Conservation (phyloP, 92 coral and sea anemone species). For the Isaurus tuberculatus region DNA sequence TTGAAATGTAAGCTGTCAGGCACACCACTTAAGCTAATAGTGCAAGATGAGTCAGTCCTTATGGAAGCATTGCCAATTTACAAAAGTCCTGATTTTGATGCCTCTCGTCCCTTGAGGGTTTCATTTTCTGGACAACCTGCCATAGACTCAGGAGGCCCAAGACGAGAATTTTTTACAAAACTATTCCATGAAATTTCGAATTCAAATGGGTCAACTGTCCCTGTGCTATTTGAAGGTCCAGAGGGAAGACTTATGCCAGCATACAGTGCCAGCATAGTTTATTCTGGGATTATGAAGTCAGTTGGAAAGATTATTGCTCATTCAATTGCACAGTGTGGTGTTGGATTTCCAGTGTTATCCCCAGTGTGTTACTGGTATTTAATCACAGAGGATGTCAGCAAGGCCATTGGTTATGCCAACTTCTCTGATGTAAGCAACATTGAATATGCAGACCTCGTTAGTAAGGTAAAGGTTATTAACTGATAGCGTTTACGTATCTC, state of each 20-base stretch:
- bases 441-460: constrained; percentile 51
- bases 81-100: constrained; percentile 49
- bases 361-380: constrained; percentile 72
- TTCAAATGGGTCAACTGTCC: constrained; percentile 14
- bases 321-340: constrained; percentile 76
- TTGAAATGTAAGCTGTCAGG: constrained; percentile 56
- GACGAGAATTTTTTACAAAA: too few species aligned
- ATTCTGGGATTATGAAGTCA: constrained; percentile 66
- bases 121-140: too few species aligned
- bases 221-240: constrained; percentile 63
- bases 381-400: constrained; percentile 60
- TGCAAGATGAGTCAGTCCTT: constrained; percentile 44
- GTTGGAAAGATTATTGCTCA: constrained; percentile 78
- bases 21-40: constrained; percentile 34
- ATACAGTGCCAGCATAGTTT: constrained; percentile 64
- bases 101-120: constrained; percentile 45
- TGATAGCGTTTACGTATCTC: not conserved
- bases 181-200: too few species aligned
- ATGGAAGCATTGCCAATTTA: constrained; percentile 52
- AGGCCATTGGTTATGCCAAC: constrained; percentile 64
- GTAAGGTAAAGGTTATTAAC: constrained; percentile 35
- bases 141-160: too few species aligned
- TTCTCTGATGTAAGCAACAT: constrained; percentile 60
- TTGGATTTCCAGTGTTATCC: constrained; percentile 68
- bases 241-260: constrained; percentile 46